Conservation (phyloP, 30 jellyfish, hydroid and myxozoan genomes). For the Aurelia aurita complex sp. Pacific region DNA sequence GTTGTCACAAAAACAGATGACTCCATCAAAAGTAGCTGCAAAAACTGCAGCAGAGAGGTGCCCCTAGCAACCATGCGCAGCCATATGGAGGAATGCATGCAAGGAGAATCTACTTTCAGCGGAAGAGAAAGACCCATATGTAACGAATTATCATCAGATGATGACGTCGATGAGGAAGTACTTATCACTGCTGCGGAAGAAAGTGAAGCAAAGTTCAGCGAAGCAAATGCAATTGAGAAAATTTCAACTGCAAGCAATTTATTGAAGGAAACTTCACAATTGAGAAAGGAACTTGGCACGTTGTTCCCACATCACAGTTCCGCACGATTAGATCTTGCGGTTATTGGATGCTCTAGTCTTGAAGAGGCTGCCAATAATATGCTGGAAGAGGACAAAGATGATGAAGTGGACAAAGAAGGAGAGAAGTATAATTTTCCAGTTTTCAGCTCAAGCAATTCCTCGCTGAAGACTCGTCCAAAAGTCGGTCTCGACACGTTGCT, state of each 20-base stretch:
- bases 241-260: not conserved
- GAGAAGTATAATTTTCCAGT: not conserved
- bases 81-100: conserved; percentile 18
- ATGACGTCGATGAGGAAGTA: conserved; percentile 1
- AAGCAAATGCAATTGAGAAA: not conserved
- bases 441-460: not conserved
- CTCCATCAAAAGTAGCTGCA: conserved; percentile 22
- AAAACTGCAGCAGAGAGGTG: conserved; percentile 22
- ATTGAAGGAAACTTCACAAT: not conserved
- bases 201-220: not conserved
- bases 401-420: not conserved
- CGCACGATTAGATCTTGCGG: not conserved
- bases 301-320: conserved; percentile 23
- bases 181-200: no score
- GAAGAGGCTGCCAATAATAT: conserved; percentile 25
- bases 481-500: conserved; percentile 20
- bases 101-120: not conserved
- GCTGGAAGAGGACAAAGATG: not conserved
- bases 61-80: conserved; percentile 14
- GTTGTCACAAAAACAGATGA: conserved; percentile 18
- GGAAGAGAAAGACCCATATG: not conserved
- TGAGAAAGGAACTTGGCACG: no score
- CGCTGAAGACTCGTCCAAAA: not conserved
- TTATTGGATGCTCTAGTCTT: conserved; percentile 17
- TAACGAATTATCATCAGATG: conserved; percentile 4